Base-by-base conservation (phyloP, 1,140 invertebrate genomes). In the Wiebesia pumilae region DNA sequence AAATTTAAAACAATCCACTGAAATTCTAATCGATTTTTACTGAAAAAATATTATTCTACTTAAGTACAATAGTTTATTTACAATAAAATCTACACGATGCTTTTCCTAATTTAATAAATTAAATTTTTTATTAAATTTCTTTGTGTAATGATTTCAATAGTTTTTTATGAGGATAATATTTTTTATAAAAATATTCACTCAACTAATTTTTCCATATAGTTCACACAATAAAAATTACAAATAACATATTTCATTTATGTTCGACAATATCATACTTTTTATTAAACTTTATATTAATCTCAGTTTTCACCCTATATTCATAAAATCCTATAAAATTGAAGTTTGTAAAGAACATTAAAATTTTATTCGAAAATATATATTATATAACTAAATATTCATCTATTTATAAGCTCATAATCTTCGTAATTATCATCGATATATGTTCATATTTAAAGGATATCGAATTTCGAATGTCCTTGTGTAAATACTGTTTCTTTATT, bases 31-130 rank as follows among this genome's bases (percentile, higher is more conserved):
- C 58, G 47, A 54, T 81, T 6, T 24, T 6, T 69, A 83, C 43
- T 65, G 30, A 51, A 75, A 47, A 71, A 81, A 19, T 51, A 65
- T 82, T 65, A 82, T 33, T 21, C 75, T 83, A 83, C 54, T 87
- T 87, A 87, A 87, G 85, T 87, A 87, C 85, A 83, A 33, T 86
- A 69, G 38, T 87, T 83, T 87, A 87, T 87, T 87, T 87, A 87
- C 85, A 87, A 83, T 87, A 82, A 87, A 83, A 87, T 86, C 73
- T 86, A 86, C 80, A 78, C 19, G 78, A 71, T 71, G 27, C 67
- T 21, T 69, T 80, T 3, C 35, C 69, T 33, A 38, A 38, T 35
- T 38, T 4, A 38, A 71, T 38, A 38, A 71, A 38, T 12, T 21
- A 71, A 71, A 71, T 71, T 38, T 73, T 78, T 43, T 14, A 27